Conservation (phyloP, 2,888 invertebrate genomes). For the Calameuta filiformis region DNA sequence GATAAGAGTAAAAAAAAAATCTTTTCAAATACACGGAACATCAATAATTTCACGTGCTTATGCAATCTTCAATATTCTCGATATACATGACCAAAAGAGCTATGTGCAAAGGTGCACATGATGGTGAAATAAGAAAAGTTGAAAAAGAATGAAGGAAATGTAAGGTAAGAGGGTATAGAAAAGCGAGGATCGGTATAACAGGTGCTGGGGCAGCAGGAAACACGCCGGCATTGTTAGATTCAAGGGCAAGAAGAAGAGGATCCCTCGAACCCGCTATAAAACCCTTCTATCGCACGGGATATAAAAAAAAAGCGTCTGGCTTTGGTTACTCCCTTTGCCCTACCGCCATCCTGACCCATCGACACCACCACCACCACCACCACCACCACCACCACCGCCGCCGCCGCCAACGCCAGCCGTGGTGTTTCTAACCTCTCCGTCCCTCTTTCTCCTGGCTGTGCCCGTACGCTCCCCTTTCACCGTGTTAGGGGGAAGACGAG, state of each 20-base stretch:
- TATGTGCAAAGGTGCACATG: not conserved
- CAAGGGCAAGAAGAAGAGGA: constrained; percentile 33
- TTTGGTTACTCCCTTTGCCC: not conserved
- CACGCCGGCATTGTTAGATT: constrained; percentile 37
- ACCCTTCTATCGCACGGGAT: constrained; percentile 28
- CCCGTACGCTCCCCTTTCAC: not conserved
- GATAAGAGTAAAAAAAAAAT: not conserved
- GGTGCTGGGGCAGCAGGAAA: constrained; percentile 41
- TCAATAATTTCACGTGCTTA: not conserved
- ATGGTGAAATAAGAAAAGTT: not conserved
- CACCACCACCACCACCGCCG: no score
- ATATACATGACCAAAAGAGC: not conserved
- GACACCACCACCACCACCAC: not conserved
- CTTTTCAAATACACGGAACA: not conserved
- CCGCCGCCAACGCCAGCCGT: not conserved
- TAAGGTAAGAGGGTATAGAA: not conserved
- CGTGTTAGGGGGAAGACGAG: constrained; percentile 16
- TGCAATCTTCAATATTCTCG: not conserved
- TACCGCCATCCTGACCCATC: not conserved
- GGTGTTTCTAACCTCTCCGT: not conserved
- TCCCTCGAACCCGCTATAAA: constrained; percentile 30
- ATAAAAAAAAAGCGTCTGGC: constrained; percentile 22
- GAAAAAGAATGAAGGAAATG: not conserved
- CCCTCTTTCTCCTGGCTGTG: not conserved
- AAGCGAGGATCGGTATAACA: constrained; percentile 30